A percentile compares a stretch with the other conserved stretches of the same genome.
These are phyloP conservation scores for Copsychus sechellarum DNA, from an alignment of 2,113 vertebrate species.

Conservation along the genomic window DNA sequence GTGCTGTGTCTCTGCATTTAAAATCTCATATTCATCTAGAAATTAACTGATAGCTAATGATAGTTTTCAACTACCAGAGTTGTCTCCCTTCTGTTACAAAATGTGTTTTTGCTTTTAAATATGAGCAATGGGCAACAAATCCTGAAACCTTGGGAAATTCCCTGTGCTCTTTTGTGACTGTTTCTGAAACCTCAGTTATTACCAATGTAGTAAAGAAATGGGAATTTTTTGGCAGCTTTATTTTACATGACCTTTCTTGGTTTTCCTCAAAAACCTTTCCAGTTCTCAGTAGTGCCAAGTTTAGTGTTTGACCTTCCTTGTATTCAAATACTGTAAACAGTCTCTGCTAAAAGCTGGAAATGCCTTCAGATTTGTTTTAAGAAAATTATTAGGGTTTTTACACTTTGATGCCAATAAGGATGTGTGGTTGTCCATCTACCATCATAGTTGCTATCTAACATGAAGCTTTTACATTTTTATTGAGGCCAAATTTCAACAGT, in stretches of 20 bases:
- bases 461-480: neutral
- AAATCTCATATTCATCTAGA: neutral
- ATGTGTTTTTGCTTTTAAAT: neutral
- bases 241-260: neutral
- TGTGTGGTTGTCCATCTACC: neutral
- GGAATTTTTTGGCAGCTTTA: neutral
- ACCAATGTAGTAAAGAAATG: neutral
- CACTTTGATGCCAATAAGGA: neutral
- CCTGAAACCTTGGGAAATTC: slow-evolving; percentile 15
- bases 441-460: neutral
- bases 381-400: neutral
- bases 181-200: slow-evolving; percentile 25
- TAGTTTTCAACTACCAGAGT: neutral
- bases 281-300: neutral
- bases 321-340: neutral
- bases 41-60: neutral
- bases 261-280: neutral
- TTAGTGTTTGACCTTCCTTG: neutral
- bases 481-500: neutral
- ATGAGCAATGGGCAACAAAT: neutral
- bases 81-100: neutral
- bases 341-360: slow-evolving; percentile 1
- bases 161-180: neutral
- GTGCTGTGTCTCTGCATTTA: neutral
- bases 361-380: neutral